A percentile compares a stretch with the other conserved stretches of the same genome.
Conservation (phyloP, 1,140 invertebrate genomes). For the Hypsibius dujardini region DNA sequence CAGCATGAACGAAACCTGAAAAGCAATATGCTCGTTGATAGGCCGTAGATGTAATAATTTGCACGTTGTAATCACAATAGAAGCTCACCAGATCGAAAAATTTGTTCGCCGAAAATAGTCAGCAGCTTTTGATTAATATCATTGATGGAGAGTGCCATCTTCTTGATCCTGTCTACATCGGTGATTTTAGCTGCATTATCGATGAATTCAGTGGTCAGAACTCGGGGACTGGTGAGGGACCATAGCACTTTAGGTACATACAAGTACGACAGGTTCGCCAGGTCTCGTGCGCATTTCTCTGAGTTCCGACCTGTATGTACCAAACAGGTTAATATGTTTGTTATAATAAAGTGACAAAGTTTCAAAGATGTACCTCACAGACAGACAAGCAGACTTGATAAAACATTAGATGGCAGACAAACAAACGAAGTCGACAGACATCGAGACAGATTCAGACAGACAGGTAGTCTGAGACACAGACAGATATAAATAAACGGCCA, state of each 20-base stretch:
- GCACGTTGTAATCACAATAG: too few species aligned
- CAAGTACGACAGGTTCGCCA: conserved; percentile 44
- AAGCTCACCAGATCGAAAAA: background rate
- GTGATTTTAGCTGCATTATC: conserved; percentile 48
- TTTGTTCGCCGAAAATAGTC: conserved; percentile 9
- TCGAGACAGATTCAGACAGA: too few species aligned
- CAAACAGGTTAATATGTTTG: too few species aligned
- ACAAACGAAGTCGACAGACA: too few species aligned
- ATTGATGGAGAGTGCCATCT: conserved; percentile 40
- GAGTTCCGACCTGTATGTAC: conserved; percentile 37
- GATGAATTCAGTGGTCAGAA: conserved; percentile 57
- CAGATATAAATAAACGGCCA: too few species aligned
- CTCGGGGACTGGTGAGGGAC: conserved; percentile 33
- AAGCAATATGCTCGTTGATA: too few species aligned
- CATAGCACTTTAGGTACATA: conserved; percentile 52
- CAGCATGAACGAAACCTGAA: conserved; percentile 53
- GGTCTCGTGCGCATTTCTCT: conserved; percentile 47
- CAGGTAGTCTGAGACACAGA: too few species aligned
- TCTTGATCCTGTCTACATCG: conserved; percentile 39
- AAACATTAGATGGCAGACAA: too few species aligned
- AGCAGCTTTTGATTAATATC: conserved; percentile 32
- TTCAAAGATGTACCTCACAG: too few species aligned
- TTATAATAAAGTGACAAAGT: too few species aligned
- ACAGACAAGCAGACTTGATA: too few species aligned
- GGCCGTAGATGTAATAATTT: too few species aligned